Conservation (phyloP, 2,113 vertebrate genomes). For the Tinamus guttatus region DNA sequence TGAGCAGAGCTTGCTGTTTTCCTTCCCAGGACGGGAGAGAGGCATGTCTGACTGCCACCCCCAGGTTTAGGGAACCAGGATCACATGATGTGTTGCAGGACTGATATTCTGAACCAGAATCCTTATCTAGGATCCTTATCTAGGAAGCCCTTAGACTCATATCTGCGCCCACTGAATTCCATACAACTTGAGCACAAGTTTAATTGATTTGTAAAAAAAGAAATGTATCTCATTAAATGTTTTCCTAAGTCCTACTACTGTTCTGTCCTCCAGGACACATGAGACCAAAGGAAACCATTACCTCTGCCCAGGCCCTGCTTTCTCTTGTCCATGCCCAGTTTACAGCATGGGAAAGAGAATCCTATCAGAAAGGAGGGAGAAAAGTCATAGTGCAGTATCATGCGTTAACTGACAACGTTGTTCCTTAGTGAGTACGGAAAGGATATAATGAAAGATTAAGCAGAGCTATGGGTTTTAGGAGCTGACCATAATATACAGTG, state of each 20-base stretch:
- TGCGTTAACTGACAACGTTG: neutral
- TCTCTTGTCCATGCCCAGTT: neutral
- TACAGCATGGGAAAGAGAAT: neutral
- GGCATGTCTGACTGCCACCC: neutral
- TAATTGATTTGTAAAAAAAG: neutral
- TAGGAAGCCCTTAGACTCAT: neutral
- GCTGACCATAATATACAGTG: neutral
- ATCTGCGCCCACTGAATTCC: neutral
- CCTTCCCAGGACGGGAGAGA: neutral
- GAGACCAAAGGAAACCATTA: neutral
- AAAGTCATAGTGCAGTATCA: neutral
- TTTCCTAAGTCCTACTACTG: neutral
- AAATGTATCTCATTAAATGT: neutral
- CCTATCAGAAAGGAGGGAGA: neutral
- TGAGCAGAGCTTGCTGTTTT: neutral
- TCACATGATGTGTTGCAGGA: neutral
- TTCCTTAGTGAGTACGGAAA: neutral
- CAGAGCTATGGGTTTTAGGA: neutral
- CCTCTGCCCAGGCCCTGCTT: neutral
- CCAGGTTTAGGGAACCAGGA: neutral
- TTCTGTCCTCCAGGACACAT: neutral
- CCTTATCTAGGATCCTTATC: too few species aligned
- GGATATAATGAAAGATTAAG: neutral
- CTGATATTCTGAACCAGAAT: neutral
- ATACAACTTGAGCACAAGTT: accelerated